Evolutionary conservation across 2,113 vertebrate genomes (phyloP), one percentile per base, ranked within the genome.

Genomic region (Thymallus thymallus): DNA sequence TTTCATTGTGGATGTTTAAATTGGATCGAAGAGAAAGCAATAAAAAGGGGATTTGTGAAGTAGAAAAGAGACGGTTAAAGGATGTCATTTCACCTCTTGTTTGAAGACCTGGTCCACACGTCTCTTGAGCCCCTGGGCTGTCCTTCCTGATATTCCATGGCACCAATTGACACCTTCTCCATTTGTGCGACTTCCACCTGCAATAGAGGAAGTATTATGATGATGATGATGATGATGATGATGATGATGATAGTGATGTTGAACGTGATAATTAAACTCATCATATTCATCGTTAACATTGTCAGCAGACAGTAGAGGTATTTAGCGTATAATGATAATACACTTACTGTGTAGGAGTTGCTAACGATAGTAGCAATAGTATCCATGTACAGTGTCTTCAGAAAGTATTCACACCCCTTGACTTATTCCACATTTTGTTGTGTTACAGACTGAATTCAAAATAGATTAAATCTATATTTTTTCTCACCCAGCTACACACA

Each of bases 111-210:
- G 95, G 93, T 16, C 98, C 98, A 61, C 98, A 99, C 20, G 93
- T 94, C 86, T 99, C 97, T 41, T 98, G 96, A 0, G 94, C 95
- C 66, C 95, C 95, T 0, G 95, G 93, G 60, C 90, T 93, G 68
- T 94, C 94, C 68, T 97, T 94, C 2, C 95, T 92, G 71, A 99
- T 90, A 0, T 92, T 91, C 97, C 97, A 99, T 0, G 97, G 96
- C 0, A 98, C 98, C 63, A 99, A 87, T 67, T 98, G 98, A 90
- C 98, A 99, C 68, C 96, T 92, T 70, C 96, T 96, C 98, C 98
- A 99, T 69, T 98, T 99, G 89, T 99, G 97, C 0, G 95, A 96
- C 88, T 98, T 99, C 97, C 97, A 99, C 79, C 98, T 99, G 80
- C 10, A 85, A 45, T 26, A 48, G 69, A 72, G 6, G 26, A 16